Evolutionary conservation across 2,888 invertebrate genomes (phyloP).

Genomic region (Luffia ferchaultella): DNA sequence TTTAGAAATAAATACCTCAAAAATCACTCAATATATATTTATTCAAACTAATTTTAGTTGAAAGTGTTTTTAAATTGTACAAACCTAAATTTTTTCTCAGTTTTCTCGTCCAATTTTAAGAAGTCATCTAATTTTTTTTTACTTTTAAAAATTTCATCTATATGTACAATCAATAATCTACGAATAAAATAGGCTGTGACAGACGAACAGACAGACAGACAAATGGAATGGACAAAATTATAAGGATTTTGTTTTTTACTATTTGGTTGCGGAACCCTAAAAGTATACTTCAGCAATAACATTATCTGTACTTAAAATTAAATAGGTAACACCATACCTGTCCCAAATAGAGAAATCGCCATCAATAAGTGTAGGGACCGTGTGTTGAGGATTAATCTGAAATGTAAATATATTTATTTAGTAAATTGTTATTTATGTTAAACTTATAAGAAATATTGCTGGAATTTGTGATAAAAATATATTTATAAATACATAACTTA

Average conservation of each 20-base stretch:
- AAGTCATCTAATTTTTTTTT: too few species aligned
- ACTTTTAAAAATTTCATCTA: neutral
- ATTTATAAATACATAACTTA: too few species aligned
- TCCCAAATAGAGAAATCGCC: slow-evolving; percentile 64
- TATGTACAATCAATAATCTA: too few species aligned
- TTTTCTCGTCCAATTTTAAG: too few species aligned
- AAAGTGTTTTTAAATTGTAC: too few species aligned
- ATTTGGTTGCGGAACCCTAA: neutral
- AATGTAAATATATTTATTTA: slow-evolving; percentile 14
- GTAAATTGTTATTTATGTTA: neutral
- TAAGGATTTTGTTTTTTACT: neutral
- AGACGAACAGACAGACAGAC: neutral
- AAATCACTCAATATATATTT: too few species aligned
- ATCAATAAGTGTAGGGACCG: slow-evolving; percentile 59
- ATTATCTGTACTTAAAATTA: too few species aligned
- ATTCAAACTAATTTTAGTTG: too few species aligned
- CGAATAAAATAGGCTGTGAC: neutral
- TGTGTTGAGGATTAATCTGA: slow-evolving; percentile 62
- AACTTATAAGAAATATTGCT: neutral
- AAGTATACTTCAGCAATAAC: neutral
- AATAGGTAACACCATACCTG: too few species aligned
- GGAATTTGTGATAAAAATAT: too few species aligned
- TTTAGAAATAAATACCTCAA: too few species aligned
- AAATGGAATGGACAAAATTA: neutral
- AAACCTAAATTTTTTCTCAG: too few species aligned